Conservation (phyloP, 2,888 invertebrate genomes). For the Drosophila yooni region DNA sequence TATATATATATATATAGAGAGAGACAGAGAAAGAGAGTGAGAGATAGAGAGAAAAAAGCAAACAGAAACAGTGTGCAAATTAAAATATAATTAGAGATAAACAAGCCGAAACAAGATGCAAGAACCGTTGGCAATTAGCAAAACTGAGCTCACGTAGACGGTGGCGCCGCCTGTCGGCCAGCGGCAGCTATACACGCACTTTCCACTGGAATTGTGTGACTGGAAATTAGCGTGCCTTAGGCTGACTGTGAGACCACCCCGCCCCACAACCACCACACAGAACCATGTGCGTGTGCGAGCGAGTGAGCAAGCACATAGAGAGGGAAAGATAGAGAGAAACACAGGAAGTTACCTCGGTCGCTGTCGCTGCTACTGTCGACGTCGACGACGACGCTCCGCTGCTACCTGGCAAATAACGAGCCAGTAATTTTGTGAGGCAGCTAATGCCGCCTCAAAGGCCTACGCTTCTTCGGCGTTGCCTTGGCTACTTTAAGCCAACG, state of each 20-base stretch:
- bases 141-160: conserved; percentile 16
- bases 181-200: conserved; percentile 68
- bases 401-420: conserved; percentile 78
- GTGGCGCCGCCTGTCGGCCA: conserved; percentile 72
- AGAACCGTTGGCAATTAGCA: conserved; percentile 58
- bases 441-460: conserved; percentile 61
- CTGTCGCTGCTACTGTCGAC: conserved; percentile 17
- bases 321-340: conserved; percentile 8
- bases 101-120: conserved; percentile 56
- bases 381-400: conserved; percentile 7
- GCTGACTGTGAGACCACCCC: conserved; percentile 29
- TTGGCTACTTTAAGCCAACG: conserved; percentile 73
- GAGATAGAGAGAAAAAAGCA: conserved; percentile 12
- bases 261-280: conserved; percentile 34
- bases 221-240: conserved; percentile 63
- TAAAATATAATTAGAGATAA: conserved; percentile 82
- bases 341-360: conserved; percentile 22
- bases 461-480: conserved; percentile 60
- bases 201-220: conserved; percentile 71
- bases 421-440: conserved; percentile 76
- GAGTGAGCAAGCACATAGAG: conserved; percentile 7
- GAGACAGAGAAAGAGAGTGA: conserved; percentile 7
- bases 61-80: conserved; percentile 66
- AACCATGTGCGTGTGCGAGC: conserved; percentile 37
- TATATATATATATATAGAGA: background rate